Evolutionary conservation across 2,888 invertebrate genomes (phyloP), one percentile per base, ranked within the genome.

Genomic region (Itoplectis maculator): DNA sequence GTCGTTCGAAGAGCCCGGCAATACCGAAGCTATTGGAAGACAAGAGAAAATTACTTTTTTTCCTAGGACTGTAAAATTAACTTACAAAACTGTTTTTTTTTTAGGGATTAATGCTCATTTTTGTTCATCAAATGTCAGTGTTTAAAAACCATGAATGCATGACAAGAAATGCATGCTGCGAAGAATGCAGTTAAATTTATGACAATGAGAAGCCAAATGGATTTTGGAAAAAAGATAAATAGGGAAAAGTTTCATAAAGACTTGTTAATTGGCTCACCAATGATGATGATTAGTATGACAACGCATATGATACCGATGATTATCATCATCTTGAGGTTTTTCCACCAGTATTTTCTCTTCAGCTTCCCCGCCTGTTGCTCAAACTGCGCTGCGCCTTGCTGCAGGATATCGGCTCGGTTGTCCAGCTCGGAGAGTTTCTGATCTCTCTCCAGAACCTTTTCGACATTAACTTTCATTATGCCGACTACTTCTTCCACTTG

Each of bases 301-400:
- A 96, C 94, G 83, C 96, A 97, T 92, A 97, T 97, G 80, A 97
- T 95, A 81, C 97, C 97, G 95, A 97, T 96, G 89, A 97, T 97
- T 90, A 97, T 97, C 97, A 97, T 97, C 97, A 97, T 97, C 95
- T 99, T 99, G 91, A 98, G 94, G 94, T 99, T 99, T 94, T 99
- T 98, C 96, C 98, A 96, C 99, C 99, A 99, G 93, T 97, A 98
- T 94, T 99, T 99, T 92, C 98, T 95, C 94, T 99, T 99, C 93
- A 99, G 95, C 94, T 98, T 98, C 90, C 98, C 98, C 81, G 99
- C 98, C 93, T 98, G 98, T 89, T 98, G 98, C 93, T 99, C 99
- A 93, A 99, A 99, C 91, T 99, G 98, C 90, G 98, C 98, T 70
- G 98, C 98, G 56, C 98, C 98, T 92, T 98, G 97, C 91, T 98